Base-by-base conservation (phyloP, 2,113 vertebrate genomes). In the Sinocyclocheilus maitianheensis region DNA sequence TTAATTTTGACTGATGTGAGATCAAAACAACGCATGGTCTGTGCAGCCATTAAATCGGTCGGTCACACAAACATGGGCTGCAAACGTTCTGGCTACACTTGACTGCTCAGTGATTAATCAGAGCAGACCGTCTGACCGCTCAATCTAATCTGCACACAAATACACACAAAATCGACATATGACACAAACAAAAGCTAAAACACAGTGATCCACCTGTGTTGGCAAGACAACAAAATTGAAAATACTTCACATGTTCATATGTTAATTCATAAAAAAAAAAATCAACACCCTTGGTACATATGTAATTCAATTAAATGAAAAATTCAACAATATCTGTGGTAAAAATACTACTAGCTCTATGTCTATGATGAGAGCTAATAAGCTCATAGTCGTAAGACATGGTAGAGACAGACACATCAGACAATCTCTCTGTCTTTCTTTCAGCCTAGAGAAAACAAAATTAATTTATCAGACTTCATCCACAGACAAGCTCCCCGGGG, bases 381-480 rank as follows among this genome's bases (percentile, higher is more conserved):
- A 10, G 26, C 51, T 55, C 48, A 77, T 18, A 8, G 24, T 58
- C 18, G 58, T 58, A 55, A 34, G 24, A 77, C 51, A 74, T 74
- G 71, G 10, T 43, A 74, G 53, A 81, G 62, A 85, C 48, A 43
- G 88, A 78, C 85, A 84, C 75, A 78, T 40, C 84, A 77, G 79
- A 37, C 76, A 30, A 83, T 84, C 83, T 89, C 84, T 85, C 58
- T 16, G 14, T 58, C 58, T 84, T 43, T 34, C n/a, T 60, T 77
- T 71, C 78, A 88, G 79, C 84, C 53, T 63, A 72, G 43, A 74
- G 40, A 55, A 76, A 75, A 65, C 67, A 63, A 77, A 86, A 83
- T 88, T 22, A 81, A 72, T 87, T 87, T 84, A 84, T 77, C 82
- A 79, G 84, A 86, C 84, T 81, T 79, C 43, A 63, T 76, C 75